A percentile compares a stretch with the other conserved stretches of the same genome.
Evolutionary conservation across 92 coral and sea anemone genomes (phyloP).

Genomic region (Palythoa heliodiscus): DNA sequence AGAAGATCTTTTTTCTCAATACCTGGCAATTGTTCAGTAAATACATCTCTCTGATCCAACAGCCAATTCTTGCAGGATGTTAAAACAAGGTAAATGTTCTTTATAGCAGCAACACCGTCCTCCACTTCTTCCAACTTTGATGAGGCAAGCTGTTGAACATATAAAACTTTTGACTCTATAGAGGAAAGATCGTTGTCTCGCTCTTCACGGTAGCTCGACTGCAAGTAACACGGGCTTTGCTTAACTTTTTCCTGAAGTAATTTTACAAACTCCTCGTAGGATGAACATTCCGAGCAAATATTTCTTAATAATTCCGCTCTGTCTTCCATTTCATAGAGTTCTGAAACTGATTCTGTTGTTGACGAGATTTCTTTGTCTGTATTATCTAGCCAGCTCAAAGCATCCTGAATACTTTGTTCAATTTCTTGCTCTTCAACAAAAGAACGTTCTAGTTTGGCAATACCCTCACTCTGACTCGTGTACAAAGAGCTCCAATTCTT

Average conservation of each 20-base stretch:
- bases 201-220: conserved; percentile 53
- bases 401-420: conserved; percentile 61
- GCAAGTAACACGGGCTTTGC: conserved; percentile 43
- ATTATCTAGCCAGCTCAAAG: conserved; percentile 65
- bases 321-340: conserved; percentile 55
- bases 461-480: conserved; percentile 54
- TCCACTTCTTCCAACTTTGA: conserved; percentile 61
- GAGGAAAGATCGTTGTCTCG: conserved; percentile 46
- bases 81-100: conserved; percentile 47
- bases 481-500: conserved; percentile 69
- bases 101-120: conserved; percentile 51
- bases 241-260: conserved; percentile 63
- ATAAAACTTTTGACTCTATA: conserved; percentile 56
- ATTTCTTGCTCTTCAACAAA: conserved; percentile 60
- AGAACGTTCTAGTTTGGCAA: conserved; percentile 57
- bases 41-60: conserved; percentile 53
- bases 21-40: conserved; percentile 35
- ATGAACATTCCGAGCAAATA: conserved; percentile 60
- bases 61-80: conserved; percentile 71
- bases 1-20: conserved; percentile 45
- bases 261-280: conserved; percentile 59
- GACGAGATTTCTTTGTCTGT: conserved; percentile 64
- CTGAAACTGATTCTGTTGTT: conserved; percentile 49
- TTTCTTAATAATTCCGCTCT: conserved; percentile 54
- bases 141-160: conserved; percentile 54